Evolutionary conservation across 2,113 vertebrate species (phyloP), one percentile per base, ranked within the genome.

Genomic region (Crotalus horridus): DNA sequence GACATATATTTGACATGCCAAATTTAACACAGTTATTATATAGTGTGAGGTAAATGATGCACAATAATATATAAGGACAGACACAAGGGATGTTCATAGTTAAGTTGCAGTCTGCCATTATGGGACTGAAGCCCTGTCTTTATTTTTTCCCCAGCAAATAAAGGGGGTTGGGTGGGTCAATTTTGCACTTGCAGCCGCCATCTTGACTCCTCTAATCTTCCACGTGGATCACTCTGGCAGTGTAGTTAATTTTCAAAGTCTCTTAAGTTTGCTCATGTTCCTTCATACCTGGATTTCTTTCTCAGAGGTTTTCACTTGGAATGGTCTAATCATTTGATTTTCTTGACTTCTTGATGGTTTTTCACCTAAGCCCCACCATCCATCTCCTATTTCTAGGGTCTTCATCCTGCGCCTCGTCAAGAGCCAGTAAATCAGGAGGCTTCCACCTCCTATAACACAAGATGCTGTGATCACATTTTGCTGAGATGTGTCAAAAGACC

Each of bases 361-460:
- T 87, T 97, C 93, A 4, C 98, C 98, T 26, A 94, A 92, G 39
- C 98, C 98, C 98, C 98, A 99, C 98, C 98, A 99, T 61, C 98
- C 98, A 26, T 98, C 97, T 0, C 98, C 98, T 87, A 98, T 93
- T 51, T 98, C 98, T 74, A 99, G 93, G 15, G 91, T 97, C 95
- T 97, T 96, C 17, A 95, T 56, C 94, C 96, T 98, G 91, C 58
- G 96, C 74, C 95, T 97, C 74, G 93, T 95, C 15, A 96, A 58
- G 13, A 97, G 23, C 96, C 98, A 98, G 91, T 94, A 97, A 89
- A 98, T 90, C 91, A 98, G 94, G 23, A 98, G 21, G 1, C 97
- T 97, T 33, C 98, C 98, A 53, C 96, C 89, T 23, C 97, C 98
- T 54, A 98, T 85, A 1, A 96, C 97, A 0, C 74, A 97, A 4